These are phyloP conservation scores for Scylla paramamosain DNA, from an alignment of 1,140 invertebrate genomes.

Conservation along the genomic window DNA sequence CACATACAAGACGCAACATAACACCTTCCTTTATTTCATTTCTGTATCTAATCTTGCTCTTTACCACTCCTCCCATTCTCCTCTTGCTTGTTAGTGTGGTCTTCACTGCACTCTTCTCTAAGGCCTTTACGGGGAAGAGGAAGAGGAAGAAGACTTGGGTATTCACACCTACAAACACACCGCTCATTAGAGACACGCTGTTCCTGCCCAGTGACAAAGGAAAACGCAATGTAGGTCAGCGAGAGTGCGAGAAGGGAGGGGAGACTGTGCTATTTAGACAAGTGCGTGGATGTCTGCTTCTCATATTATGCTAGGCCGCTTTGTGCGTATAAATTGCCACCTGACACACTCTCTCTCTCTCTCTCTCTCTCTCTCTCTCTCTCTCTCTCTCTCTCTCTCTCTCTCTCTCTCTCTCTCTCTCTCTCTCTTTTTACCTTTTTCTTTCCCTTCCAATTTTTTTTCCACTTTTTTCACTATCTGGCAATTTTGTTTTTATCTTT, in stretches of 20 bases:
- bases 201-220: background rate
- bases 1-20: too few relatives aligned
- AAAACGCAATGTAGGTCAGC: slow-evolving; percentile 20
- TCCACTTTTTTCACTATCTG: background rate
- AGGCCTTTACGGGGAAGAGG: background rate
- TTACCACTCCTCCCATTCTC: too few relatives aligned
- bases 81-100: too few relatives aligned
- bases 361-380: slow-evolving; percentile 17
- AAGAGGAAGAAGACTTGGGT: background rate
- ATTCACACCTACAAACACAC: background rate
- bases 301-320: background rate
- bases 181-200: background rate
- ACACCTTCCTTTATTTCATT: too few relatives aligned
- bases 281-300: background rate
- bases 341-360: slow-evolving; percentile 7
- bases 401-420: slow-evolving; percentile 7
- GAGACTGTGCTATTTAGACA: background rate
- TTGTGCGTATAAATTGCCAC: background rate
- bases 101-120: too few relatives aligned
- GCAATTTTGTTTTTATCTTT: too few relatives aligned
- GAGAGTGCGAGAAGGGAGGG: background rate
- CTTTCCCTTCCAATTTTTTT: background rate
- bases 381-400: slow-evolving; percentile 40
- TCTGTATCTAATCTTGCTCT: too few relatives aligned
- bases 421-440: background rate